Percentiles rank a stretch among this genome's conserved stretches.
Conservation (phyloP, 2,888 invertebrate genomes). For the Gerris lacustris region DNA sequence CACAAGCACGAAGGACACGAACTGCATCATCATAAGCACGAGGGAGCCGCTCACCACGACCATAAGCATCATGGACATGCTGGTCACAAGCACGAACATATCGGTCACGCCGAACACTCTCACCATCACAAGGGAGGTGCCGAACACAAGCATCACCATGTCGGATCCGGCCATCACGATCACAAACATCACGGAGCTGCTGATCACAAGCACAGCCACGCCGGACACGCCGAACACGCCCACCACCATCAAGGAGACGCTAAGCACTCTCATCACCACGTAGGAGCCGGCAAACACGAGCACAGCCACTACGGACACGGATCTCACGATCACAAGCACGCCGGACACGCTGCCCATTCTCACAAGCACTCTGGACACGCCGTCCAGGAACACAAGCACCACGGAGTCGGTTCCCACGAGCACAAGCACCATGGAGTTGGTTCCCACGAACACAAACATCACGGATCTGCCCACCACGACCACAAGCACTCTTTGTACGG, state of each 20-base stretch:
- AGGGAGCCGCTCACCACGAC: constrained; percentile 27
- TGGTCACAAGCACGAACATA: constrained; percentile 36
- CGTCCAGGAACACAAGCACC: not conserved
- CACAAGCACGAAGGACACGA: constrained; percentile 27
- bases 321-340: not conserved
- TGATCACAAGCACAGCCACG: constrained; percentile 36
- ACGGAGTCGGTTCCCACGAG: not conserved
- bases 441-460: not conserved
- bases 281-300: constrained; percentile 20
- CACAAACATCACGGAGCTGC: constrained; percentile 36
- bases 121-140: constrained; percentile 35
- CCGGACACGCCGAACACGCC: constrained; percentile 37
- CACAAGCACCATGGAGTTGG: not conserved
- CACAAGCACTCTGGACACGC: not conserved
- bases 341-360: not conserved
- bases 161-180: constrained; percentile 37
- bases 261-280: constrained; percentile 35
- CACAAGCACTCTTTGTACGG: not conserved
- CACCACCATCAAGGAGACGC: constrained; percentile 35
- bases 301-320: not conserved
- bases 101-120: constrained; percentile 37
- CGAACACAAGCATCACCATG: constrained; percentile 35
- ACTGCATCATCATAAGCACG: constrained; percentile 28
- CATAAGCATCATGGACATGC: constrained; percentile 31
- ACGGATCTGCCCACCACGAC: not conserved